Conservation (phyloP, 2,113 vertebrate genomes). For the Brachyistius frenatus region DNA sequence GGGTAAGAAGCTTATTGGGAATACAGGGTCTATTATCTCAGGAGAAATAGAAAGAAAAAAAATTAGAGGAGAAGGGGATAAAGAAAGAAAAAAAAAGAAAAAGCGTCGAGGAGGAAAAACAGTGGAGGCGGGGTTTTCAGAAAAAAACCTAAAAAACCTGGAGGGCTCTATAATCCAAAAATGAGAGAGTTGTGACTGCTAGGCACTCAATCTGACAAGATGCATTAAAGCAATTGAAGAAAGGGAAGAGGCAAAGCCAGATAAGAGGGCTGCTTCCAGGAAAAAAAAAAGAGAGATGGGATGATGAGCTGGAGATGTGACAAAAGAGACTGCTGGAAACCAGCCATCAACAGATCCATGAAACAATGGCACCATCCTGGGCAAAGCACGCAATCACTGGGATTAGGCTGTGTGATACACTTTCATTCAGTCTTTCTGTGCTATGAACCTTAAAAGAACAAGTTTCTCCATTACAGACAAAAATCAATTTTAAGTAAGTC, state of each 20-base stretch:
- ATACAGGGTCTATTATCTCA: slow-evolving; percentile 36
- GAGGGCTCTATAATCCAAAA: slow-evolving; percentile 72
- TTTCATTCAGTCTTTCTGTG: slow-evolving; percentile 40
- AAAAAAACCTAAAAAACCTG: slow-evolving; percentile 33
- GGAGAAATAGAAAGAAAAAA: background rate
- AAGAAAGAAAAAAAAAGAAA: slow-evolving; percentile 27
- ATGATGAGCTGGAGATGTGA: slow-evolving; percentile 72
- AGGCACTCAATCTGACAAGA: slow-evolving; percentile 76
- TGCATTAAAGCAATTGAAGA: slow-evolving; percentile 67
- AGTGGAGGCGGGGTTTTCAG: slow-evolving; percentile 17
- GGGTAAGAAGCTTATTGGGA: slow-evolving; percentile 77
- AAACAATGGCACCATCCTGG: slow-evolving; percentile 70
- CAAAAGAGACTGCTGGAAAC: slow-evolving; percentile 76
- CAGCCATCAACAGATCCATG: slow-evolving; percentile 64
- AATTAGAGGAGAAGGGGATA: slow-evolving; percentile 19
- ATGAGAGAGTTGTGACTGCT: slow-evolving; percentile 65
- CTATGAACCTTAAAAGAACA: slow-evolving; percentile 50
- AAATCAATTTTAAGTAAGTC: slow-evolving; percentile 24
- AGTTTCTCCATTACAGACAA: slow-evolving; percentile 33
- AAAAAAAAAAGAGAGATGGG: slow-evolving; percentile 50
- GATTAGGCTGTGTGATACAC: slow-evolving; percentile 64
- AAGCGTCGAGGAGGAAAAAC: slow-evolving; percentile 26
- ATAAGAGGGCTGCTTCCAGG: slow-evolving; percentile 65
- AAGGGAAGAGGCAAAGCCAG: slow-evolving; percentile 57
- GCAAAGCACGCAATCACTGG: slow-evolving; percentile 51